phyloP scores from a whole-genome alignment of 2,113 vertebrate species.

The Phoxinus phoxinus region DNA sequence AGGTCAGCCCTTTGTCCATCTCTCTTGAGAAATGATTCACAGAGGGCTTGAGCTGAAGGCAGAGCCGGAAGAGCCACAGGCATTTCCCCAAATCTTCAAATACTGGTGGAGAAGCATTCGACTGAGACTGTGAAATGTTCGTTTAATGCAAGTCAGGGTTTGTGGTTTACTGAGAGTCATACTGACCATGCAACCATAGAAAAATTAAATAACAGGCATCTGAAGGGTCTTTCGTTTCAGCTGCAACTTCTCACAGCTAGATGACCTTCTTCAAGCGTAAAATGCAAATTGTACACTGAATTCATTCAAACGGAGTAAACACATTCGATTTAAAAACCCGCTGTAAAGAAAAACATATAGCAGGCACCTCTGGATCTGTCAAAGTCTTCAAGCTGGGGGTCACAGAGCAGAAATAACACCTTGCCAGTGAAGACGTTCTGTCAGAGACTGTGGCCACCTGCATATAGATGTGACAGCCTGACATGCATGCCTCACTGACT shows the following conservation, averaged over 20 bases:
- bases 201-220: slow-evolving; percentile 8
- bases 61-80: not conserved
- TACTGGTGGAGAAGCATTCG: not conserved
- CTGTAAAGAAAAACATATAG: slow-evolving; percentile 32
- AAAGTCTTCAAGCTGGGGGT: slow-evolving; percentile 69
- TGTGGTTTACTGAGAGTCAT: not conserved
- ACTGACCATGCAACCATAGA: not conserved
- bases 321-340: not conserved
- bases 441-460: slow-evolving; percentile 66
- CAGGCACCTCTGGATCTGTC: slow-evolving; percentile 63
- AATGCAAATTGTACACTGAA: not conserved
- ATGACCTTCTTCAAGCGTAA: not conserved
- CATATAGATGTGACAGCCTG: slow-evolving; percentile 62
- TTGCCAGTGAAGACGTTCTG: slow-evolving; percentile 61
- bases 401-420: slow-evolving; percentile 67
- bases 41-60: slow-evolving; percentile 17
- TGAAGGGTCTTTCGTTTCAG: not conserved
- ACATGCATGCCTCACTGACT: slow-evolving; percentile 63
- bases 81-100: slow-evolving; percentile 26
- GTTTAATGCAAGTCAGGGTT: slow-evolving; percentile 3
- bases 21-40: slow-evolving; percentile 27
- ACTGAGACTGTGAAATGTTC: not conserved
- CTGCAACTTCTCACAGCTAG: not conserved
- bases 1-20: slow-evolving; percentile 19
- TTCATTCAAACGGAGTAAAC: not conserved